Percentiles rank a stretch among this genome's conserved stretches.
phyloP scores from a whole-genome alignment of 2,888 invertebrate genomes.

The Cerceris rybyensis region DNA sequence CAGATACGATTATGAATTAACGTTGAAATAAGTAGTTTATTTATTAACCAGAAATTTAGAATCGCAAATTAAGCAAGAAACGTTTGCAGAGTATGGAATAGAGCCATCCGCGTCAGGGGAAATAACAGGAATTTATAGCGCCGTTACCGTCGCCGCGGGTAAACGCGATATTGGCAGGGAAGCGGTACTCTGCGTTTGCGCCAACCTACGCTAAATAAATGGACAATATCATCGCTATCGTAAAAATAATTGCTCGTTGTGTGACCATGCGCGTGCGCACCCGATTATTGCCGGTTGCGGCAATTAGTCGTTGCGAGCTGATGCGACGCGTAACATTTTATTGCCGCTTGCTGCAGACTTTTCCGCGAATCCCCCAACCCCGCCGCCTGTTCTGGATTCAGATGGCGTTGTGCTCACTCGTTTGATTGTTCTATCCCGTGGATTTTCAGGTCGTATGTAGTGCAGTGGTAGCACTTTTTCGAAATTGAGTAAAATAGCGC shows the following conservation, averaged over 20 bases:
- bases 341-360: conserved; percentile 63
- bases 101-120: conserved; percentile 55
- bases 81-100: conserved; percentile 32
- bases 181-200: conserved; percentile 40
- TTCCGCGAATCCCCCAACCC: conserved; percentile 33
- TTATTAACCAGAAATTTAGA: neutral
- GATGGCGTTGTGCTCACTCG: neutral
- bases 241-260: conserved; percentile 67
- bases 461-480: no score
- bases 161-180: conserved; percentile 63
- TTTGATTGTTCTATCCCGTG: no score
- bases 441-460: no score
- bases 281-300: conserved; percentile 65
- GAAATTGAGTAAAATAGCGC: no score
- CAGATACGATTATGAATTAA: no score
- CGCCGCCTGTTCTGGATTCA: conserved; percentile 1
- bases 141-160: conserved; percentile 54
- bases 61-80: conserved; percentile 22
- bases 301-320: conserved; percentile 66
- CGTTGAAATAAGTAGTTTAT: no score
- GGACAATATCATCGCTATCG: conserved; percentile 68
- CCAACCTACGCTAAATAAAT: conserved; percentile 62
- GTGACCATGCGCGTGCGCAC: conserved; percentile 39
- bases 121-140: conserved; percentile 61
- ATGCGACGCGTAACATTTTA: conserved; percentile 65